Evolutionary conservation across 2,113 vertebrate species (phyloP), one percentile per base, ranked within the genome.

Genomic region (Phalacrocorax carbo): DNA sequence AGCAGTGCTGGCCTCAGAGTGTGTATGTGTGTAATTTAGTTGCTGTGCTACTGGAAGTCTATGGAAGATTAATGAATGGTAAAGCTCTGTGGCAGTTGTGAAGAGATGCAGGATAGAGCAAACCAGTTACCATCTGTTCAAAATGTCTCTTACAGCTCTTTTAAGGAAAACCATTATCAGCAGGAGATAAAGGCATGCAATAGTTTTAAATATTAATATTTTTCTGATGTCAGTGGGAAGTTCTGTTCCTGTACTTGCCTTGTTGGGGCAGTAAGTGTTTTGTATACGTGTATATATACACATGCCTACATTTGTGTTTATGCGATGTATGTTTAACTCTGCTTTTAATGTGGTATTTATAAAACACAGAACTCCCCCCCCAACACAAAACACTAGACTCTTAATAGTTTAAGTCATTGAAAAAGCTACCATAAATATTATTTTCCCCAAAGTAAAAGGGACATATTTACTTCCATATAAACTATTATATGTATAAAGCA

Each of bases 51-150:
- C 99, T 99, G 98, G 98, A 99, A 99, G 98, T 98, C 98, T 98
- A 98, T 98, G 97, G 99, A 99, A 99, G 99, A 99, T 99, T 99
- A 99, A 99, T 99, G 99, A 99, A 99, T 98, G 97, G 98, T 98
- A 98, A 98, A 98, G 98, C 99, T 99, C 97, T 93, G 98, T 99
- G 99, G 99, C 99, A 99, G 98, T 99, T 98, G 98, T 98, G 98
- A 99, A 98, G 98, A 98, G 98, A 99, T 98, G 98, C 98, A 98
- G 99, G 98, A 98, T 98, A 98, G 98, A 98, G 98, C 93, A 98
- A 99, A 98, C 98, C 98, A 99, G 98, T 98, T 98, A 98, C 99
- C 99, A 99, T 99, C 99, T 99, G 99, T 99, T 99, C 99, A 97
- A 90, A 98, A 99, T 98, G 97, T 98, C 98, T 98, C 98, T 98